Evolutionary conservation across 2,797 vertebrate species (phyloP).

Genomic region (Poecilia picta): DNA sequence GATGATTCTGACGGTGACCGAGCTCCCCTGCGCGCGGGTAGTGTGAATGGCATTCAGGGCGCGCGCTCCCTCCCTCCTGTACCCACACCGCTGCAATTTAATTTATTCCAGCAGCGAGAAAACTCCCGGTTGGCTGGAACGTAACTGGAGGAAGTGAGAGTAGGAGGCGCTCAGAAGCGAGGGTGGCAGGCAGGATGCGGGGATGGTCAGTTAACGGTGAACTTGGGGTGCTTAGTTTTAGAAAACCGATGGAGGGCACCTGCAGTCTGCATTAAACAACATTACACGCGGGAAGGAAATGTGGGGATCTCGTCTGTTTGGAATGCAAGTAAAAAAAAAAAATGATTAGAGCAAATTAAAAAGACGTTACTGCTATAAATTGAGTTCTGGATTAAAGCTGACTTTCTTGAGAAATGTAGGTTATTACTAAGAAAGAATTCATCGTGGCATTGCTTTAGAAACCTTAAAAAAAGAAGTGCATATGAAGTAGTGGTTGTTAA

Average conservation of each 20-base stretch:
- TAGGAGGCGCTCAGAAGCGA: constrained; percentile 43
- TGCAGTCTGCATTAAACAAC: constrained; percentile 13
- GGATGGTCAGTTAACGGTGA: constrained; percentile 43
- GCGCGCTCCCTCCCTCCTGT: constrained; percentile 24
- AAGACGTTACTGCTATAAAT: neutral
- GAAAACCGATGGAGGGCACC: constrained; percentile 28
- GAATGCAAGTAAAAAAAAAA: neutral
- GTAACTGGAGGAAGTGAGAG: constrained; percentile 61
- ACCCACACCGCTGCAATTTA: constrained; percentile 49
- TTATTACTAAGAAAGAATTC: neutral
- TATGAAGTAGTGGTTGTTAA: neutral
- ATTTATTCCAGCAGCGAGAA: constrained; percentile 77
- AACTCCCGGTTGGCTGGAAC: constrained; percentile 77
- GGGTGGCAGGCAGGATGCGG: constrained; percentile 22
- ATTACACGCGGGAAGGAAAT: neutral
- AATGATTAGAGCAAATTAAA: neutral
- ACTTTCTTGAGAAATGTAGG: neutral
- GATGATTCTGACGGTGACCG: constrained; percentile 31
- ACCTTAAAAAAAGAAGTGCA: neutral
- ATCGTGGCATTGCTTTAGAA: neutral
- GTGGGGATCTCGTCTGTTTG: no score
- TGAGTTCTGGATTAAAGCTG: neutral
- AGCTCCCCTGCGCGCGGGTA: constrained; percentile 55
- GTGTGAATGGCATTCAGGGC: constrained; percentile 60
- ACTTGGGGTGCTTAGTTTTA: constrained; percentile 33